These are phyloP conservation scores for Coracopsis vasa DNA, from an alignment of 2,113 vertebrate genomes.

Conservation along the genomic window DNA sequence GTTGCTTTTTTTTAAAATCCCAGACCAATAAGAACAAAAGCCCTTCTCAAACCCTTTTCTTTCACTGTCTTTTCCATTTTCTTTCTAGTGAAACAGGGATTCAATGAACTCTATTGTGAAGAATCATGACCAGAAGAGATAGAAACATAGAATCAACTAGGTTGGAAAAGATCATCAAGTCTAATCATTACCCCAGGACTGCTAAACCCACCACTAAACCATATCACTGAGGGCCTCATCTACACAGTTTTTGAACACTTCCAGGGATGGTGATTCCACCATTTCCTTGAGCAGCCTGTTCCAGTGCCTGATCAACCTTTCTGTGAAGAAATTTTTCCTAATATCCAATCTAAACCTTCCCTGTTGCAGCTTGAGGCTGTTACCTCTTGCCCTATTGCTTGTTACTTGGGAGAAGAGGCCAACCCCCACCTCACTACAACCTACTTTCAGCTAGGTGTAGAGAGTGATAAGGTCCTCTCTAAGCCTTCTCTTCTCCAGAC, in stretches of 20 bases:
- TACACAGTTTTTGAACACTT: background rate
- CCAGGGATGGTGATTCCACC: background rate
- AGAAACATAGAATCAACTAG: background rate
- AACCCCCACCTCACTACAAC: background rate
- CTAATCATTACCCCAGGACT: background rate
- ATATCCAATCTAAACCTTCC: background rate
- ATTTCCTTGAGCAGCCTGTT: background rate
- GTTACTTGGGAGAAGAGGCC: background rate
- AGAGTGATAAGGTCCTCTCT: background rate
- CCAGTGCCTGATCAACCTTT: background rate
- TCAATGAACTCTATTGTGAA: background rate
- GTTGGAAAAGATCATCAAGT: background rate
- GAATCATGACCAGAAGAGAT: background rate
- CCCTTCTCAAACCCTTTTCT: background rate
- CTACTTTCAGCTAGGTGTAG: background rate
- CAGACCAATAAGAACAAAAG: background rate
- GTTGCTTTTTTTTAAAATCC: background rate
- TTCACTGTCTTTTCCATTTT: background rate
- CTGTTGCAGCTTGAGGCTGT: background rate
- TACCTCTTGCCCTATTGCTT: background rate
- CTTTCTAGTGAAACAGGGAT: background rate
- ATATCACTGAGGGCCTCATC: background rate
- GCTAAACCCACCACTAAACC: background rate
- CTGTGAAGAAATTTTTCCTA: background rate
- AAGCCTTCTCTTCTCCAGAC: background rate